Conservation (phyloP, 2,888 invertebrate genomes). For the Trypoxylon attenuatum region DNA sequence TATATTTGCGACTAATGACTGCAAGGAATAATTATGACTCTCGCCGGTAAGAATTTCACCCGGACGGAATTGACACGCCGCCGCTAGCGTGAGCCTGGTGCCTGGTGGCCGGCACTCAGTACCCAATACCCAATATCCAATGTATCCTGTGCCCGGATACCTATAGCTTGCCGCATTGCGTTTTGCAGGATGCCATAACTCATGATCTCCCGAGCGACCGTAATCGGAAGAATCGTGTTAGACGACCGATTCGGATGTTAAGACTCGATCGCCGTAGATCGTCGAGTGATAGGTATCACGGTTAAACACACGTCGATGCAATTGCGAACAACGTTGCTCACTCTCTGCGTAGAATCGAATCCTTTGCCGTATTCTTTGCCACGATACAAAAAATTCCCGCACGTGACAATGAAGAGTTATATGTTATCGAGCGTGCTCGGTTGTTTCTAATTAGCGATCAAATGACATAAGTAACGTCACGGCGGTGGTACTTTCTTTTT, state of each 20-base stretch:
- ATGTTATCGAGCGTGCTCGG: no score
- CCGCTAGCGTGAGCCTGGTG: no score
- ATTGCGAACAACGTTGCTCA: not conserved
- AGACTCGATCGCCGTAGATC: conserved; percentile 1
- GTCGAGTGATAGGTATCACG: conserved; percentile 5
- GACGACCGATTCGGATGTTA: conserved; percentile 19
- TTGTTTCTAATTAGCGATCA: no score
- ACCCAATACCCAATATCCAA: no score
- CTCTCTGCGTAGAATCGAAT: no score
- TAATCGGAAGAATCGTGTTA: conserved; percentile 19
- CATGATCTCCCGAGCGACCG: conserved; percentile 21
- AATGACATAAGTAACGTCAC: no score
- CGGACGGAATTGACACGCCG: conserved; percentile 22
- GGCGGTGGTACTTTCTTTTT: no score
- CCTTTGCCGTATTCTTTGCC: no score
- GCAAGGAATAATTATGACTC: conserved; percentile 50
- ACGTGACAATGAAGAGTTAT: no score
- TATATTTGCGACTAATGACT: conserved; percentile 53
- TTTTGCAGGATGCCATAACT: conserved; percentile 21
- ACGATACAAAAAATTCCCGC: no score
- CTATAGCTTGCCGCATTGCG: not conserved
- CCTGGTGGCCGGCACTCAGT: no score
- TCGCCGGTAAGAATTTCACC: conserved; percentile 31
- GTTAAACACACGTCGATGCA: not conserved
- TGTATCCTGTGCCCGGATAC: conserved; percentile 3